phyloP scores from a whole-genome alignment of 2,888 invertebrate species.

The Eurytoma adleriae region DNA sequence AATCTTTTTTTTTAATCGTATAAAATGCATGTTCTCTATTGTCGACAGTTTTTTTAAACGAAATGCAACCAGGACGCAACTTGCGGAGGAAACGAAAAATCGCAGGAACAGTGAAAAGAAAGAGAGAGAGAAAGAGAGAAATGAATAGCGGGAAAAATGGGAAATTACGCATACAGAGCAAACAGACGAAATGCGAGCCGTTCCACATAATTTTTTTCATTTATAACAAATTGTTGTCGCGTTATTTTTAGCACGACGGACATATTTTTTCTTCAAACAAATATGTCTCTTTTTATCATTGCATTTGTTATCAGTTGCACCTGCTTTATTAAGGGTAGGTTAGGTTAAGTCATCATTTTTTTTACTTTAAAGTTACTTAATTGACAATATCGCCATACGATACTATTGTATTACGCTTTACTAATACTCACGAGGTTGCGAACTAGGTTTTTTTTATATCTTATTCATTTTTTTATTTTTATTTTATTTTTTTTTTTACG shows the following conservation, averaged over 20 bases:
- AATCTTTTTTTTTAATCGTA: slow-evolving; percentile 62
- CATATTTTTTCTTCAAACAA: no score
- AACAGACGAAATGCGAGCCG: slow-evolving; percentile 33
- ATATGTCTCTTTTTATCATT: slow-evolving; percentile 36
- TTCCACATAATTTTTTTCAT: slow-evolving; percentile 23
- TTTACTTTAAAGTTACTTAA: slow-evolving; percentile 64
- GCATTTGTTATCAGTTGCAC: slow-evolving; percentile 67
- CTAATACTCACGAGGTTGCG: slow-evolving; percentile 73
- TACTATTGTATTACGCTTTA: slow-evolving; percentile 70
- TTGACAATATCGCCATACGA: slow-evolving; percentile 65
- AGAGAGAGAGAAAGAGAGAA: slow-evolving; percentile 47
- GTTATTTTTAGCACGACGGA: slow-evolving; percentile 36
- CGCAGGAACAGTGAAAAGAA: slow-evolving; percentile 50
- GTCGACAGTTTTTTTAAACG: slow-evolving; percentile 74
- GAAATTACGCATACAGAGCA: slow-evolving; percentile 36
- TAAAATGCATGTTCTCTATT: slow-evolving; percentile 73
- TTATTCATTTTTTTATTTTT: slow-evolving; percentile 28
- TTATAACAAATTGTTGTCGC: slow-evolving; percentile 51
- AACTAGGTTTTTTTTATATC: slow-evolving; percentile 62
- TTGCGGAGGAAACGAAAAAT: slow-evolving; percentile 64
- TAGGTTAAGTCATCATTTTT: slow-evolving; percentile 51
- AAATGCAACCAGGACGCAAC: slow-evolving; percentile 71
- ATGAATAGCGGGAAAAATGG: slow-evolving; percentile 44
- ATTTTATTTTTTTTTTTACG: slow-evolving; percentile 58
- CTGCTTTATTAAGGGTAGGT: slow-evolving; percentile 65